Evolutionary conservation across 2,797 vertebrate species (phyloP), one percentile per base, ranked within the genome.

Genomic region (Pseudochirops cupreus): DNA sequence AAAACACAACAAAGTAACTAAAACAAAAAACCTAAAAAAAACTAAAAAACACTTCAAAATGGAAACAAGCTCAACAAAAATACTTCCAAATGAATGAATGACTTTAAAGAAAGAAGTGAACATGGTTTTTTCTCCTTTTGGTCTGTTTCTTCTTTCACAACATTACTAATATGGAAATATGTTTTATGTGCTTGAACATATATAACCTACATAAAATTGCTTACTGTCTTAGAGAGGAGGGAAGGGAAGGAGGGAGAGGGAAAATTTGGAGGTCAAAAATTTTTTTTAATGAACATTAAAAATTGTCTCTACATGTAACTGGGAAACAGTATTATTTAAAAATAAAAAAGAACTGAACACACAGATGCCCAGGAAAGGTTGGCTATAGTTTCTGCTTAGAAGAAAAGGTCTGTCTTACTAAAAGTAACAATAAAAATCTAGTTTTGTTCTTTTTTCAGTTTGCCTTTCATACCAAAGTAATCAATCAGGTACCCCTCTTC

Each of bases 381-480:
- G 9, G 39, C 39, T 50, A 87, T 50, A 87, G 74, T 39, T 39
- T 21, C n/a, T 87, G 74, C 74, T 46, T 50, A 46, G 13, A 16
- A 87, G 3, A 50, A 87, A 87, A 87, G 24, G 74, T 9, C 67
- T 74, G 18, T 24, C n/a, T 82, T 82, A 82, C n/a, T 39, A 82
- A 82, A 82, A 2, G 67, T 82, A 82, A 82, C 67, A 82, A n/a
- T n/a, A n/a, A 74, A 74, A 74, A 82, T 46, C n/a, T 82, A 67
- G 62, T 67, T 67, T n/a, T 2, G 50, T 52, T 52, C 5, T 31
- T 39, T 74, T 0, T 6, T 7, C 21, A 39, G 16, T 46, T 82
- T 82, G 31, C 7, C 29, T 54, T 50, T 57, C 33, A 18, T 3
- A 31, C 5, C 56, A 10, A 58, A 0, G 0, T 7, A 5, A 0